These are phyloP conservation scores for Leucozona laternaria DNA, from an alignment of 2,888 invertebrate species.

Conservation along the genomic window DNA sequence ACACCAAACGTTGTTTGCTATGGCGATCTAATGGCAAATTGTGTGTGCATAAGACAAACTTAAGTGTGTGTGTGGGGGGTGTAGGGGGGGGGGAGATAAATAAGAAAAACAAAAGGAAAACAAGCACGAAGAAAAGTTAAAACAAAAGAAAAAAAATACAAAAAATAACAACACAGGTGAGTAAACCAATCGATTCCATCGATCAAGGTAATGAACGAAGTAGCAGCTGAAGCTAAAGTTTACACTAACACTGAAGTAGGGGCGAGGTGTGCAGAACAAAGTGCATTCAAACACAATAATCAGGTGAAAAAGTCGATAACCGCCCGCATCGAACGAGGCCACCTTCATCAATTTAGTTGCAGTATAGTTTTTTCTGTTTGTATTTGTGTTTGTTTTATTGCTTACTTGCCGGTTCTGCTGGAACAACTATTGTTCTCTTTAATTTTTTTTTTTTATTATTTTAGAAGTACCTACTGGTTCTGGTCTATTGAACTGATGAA, in stretches of 20 bases:
- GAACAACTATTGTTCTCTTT: constrained; percentile 12
- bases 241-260: neutral
- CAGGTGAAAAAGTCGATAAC: constrained; percentile 76
- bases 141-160: neutral
- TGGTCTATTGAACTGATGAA: constrained; percentile 68
- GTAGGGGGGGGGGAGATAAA: too few species aligned
- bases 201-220: constrained; percentile 73
- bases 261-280: constrained; percentile 44
- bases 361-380: constrained; percentile 14
- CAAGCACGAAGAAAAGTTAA: constrained; percentile 10
- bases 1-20: constrained; percentile 32
- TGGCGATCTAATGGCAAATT: constrained; percentile 59
- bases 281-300: constrained; percentile 73
- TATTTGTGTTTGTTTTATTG: constrained; percentile 45
- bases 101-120: constrained; percentile 41
- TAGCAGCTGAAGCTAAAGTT: constrained; percentile 10
- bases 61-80: neutral
- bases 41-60: constrained; percentile 46
- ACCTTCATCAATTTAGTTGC: constrained; percentile 67
- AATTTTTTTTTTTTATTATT: neutral
- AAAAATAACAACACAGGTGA: constrained; percentile 47
- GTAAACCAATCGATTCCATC: constrained; percentile 73
- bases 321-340: constrained; percentile 74
- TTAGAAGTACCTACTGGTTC: constrained; percentile 32
- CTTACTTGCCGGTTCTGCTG: constrained; percentile 50